Evolutionary conservation across 2,113 vertebrate species (phyloP).

Genomic region (Gobius niger): DNA sequence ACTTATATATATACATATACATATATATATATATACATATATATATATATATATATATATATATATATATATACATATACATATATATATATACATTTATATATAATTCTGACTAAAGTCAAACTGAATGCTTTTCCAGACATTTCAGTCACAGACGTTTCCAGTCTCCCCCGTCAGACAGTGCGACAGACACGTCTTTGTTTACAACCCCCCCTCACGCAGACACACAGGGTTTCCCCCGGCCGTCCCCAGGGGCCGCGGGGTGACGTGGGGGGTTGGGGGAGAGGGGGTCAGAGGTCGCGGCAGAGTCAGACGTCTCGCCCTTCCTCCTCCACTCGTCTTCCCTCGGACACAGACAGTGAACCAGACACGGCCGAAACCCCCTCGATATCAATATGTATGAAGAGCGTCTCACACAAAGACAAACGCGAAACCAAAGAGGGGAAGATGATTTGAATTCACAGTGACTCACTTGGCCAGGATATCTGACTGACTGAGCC

Average conservation of each 20-base stretch:
- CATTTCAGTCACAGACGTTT: too few relatives aligned
- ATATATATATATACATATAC: too few relatives aligned
- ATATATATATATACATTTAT: too few relatives aligned
- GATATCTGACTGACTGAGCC: too few relatives aligned
- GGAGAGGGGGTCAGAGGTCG: not conserved
- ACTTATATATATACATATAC: too few relatives aligned
- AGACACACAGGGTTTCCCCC: slow-evolving; percentile 48
- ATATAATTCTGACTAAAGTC: too few relatives aligned
- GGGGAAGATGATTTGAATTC: not conserved
- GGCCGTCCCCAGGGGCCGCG: slow-evolving; percentile 46
- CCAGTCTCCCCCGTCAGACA: slow-evolving; percentile 20
- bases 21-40: too few relatives aligned
- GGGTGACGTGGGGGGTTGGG: not conserved
- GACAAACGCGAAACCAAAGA: not conserved
- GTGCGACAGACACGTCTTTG: slow-evolving; percentile 3
- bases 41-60: too few relatives aligned
- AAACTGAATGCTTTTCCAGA: too few relatives aligned
- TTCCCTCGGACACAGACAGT: slow-evolving; percentile 26
- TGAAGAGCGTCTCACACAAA: not conserved
- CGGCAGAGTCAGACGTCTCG: slow-evolving; percentile 50
- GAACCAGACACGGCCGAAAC: slow-evolving; percentile 9
- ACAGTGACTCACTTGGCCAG: too few relatives aligned
- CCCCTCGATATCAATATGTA: not conserved
- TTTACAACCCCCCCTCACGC: not conserved
- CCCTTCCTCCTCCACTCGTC: slow-evolving; percentile 23